Conservation (phyloP, 1,140 invertebrate species). For the Hermetia illucens region DNA sequence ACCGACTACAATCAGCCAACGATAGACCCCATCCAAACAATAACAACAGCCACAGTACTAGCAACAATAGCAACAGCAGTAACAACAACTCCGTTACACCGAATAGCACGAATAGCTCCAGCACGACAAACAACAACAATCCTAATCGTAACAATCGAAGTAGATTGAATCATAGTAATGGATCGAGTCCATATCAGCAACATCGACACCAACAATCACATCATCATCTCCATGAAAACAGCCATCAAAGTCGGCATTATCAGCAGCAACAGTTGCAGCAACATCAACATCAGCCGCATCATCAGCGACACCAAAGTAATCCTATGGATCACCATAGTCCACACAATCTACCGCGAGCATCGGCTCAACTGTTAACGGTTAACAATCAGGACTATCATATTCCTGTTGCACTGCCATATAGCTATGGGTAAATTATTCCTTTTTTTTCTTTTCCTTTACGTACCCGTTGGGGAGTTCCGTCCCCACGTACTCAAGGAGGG, state of each 20-base stretch:
- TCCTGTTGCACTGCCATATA: slow-evolving; percentile 1
- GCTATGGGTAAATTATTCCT: slow-evolving; percentile 1
- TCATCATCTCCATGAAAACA: too few relatives aligned
- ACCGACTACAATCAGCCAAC: slow-evolving; percentile 46
- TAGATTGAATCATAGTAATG: too few relatives aligned
- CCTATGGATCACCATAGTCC: too few relatives aligned
- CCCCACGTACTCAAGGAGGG: too few relatives aligned
- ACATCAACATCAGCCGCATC: slow-evolving; percentile 2
- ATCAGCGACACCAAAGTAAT: slow-evolving; percentile 2
- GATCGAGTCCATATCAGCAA: too few relatives aligned
- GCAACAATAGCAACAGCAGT: slow-evolving; percentile 4
- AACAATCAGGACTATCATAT: slow-evolving; percentile 2
- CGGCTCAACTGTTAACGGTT: neutral
- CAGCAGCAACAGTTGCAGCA: neutral
- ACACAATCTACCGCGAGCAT: too few relatives aligned
- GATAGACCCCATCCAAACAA: slow-evolving; percentile 1
- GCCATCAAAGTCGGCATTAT: too few relatives aligned
- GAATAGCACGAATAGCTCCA: neutral
- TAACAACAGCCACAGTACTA: neutral
- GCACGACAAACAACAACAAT: too few relatives aligned
- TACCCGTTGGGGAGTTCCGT: too few relatives aligned
- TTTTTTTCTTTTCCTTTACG: too few relatives aligned
- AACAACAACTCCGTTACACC: slow-evolving; percentile 3
- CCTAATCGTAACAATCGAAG: too few relatives aligned
- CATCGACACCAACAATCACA: too few relatives aligned